Base-by-base conservation (phyloP, 2,113 vertebrate species). In the Clarias magur region DNA sequence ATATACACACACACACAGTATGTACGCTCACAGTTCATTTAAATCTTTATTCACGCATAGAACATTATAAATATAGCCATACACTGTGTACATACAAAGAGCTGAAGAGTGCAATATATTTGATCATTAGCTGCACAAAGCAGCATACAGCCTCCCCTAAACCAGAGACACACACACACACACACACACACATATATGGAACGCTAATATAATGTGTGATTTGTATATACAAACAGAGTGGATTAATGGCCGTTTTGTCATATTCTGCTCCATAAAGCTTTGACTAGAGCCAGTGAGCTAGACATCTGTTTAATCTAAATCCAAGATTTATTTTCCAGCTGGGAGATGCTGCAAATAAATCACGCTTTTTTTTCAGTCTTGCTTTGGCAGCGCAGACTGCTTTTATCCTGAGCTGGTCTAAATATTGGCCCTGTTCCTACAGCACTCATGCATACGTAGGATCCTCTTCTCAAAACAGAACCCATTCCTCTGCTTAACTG, bases 231-330 rank as follows among this genome's bases (percentile, higher is more conserved):
- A 90, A 88, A 75, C 92, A 86, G 89, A 90, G 84, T 67, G 90
- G 93, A 95, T 94, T 93, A 93, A 95, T 91, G 89, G 84, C 56
- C 21, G 10, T 16, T 48, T 89, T 92, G 92, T 93, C 91, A 93
- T 86, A 90, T 90, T 88, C 60, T 78, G 54, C 3, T 6, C 56
- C 86, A 93, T 91, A 89, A 89, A 94, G 92, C 87, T 81, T 27
- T 68, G 48, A 30, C 25, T 86, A 87, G 83, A 34, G 87, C 80
- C n/a, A 73, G n/a, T 72, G 56, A 15, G 62, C 63, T 89, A 62
- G 86, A 78, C 78, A 88, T 88, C 90, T 94, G 90, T 93, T 93
- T 93, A 92, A 90, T 88, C 89, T 91, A 84, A 57, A 78, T 62
- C 84, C 88, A 87, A 59, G 67, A 56, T 34, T 85, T 62, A 67